These are phyloP conservation scores for Dysidea cf. avara DNA, from an alignment of 37 sponge, comb jelly and placozoan species.

Conservation along the genomic window DNA sequence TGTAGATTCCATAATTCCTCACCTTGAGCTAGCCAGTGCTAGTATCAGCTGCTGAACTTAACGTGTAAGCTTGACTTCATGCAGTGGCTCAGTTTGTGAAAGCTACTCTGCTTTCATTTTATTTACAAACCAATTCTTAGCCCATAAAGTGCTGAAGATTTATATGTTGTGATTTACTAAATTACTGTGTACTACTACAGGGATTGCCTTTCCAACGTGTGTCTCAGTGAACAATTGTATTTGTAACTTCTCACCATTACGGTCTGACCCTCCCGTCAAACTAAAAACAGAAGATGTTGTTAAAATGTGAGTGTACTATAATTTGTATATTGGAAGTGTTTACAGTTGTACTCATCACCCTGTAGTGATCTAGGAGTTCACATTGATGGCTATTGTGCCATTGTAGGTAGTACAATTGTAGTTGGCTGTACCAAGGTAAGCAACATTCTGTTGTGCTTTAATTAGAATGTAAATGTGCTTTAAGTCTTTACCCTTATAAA, in stretches of 20 bases:
- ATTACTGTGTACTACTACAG: too few relatives aligned
- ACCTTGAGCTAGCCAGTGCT: too few relatives aligned
- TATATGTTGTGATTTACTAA: too few relatives aligned
- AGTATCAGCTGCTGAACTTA: too few relatives aligned
- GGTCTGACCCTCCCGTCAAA: conserved; percentile 66
- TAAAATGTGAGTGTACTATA: conserved; percentile 71
- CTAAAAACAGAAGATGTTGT: conserved; percentile 84
- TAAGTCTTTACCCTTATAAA: too few relatives aligned
- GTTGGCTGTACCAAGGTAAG: conserved; percentile 85
- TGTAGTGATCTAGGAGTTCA: conserved; percentile 84
- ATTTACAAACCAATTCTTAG: too few relatives aligned
- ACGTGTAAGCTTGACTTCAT: too few relatives aligned
- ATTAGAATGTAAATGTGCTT: conserved; percentile 5
- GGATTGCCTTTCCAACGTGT: conserved; percentile 98
- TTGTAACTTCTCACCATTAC: conserved; percentile 87
- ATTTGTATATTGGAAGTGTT: neutral
- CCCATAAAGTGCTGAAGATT: too few relatives aligned
- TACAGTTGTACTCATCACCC: neutral
- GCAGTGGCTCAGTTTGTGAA: too few relatives aligned
- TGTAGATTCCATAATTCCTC: too few relatives aligned
- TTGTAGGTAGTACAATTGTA: conserved; percentile 82
- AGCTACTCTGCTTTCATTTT: too few relatives aligned
- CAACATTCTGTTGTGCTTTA: too few relatives aligned
- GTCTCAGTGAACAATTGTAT: conserved; percentile 93
- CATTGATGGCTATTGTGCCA: conserved; percentile 93